Evolutionary conservation across 2,113 vertebrate species (phyloP).

Genomic region (Salvelinus sp.): DNA sequence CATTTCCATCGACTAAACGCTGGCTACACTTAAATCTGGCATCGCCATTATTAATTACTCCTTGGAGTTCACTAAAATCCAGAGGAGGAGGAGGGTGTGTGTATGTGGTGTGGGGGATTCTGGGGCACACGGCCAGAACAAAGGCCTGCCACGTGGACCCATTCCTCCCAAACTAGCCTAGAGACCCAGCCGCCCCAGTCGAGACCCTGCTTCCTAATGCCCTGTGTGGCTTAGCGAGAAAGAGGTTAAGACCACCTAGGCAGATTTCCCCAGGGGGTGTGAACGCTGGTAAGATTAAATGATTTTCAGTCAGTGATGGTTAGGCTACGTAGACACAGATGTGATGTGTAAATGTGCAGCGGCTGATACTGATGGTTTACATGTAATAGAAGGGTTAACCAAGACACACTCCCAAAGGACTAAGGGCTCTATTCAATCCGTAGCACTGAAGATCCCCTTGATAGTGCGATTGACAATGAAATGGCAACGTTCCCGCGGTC

Average conservation of each 20-base stretch:
- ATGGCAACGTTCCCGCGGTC: too few species aligned
- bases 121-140: slow-evolving; percentile 59
- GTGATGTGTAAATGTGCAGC: slow-evolving; percentile 36
- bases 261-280: slow-evolving; percentile 69
- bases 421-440: too few species aligned
- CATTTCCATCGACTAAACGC: slow-evolving; percentile 58
- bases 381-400: too few species aligned
- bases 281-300: slow-evolving; percentile 66
- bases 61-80: slow-evolving; percentile 58
- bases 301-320: slow-evolving; percentile 53
- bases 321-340: background rate
- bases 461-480: too few species aligned
- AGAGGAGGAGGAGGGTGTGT: slow-evolving; percentile 27
- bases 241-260: slow-evolving; percentile 70
- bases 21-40: slow-evolving; percentile 57
- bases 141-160: slow-evolving; percentile 58
- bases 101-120: background rate
- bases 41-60: slow-evolving; percentile 69
- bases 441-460: too few species aligned
- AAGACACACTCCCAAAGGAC: too few species aligned
- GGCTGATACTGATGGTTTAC: slow-evolving; percentile 28
- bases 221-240: slow-evolving; percentile 5
- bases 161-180: slow-evolving; percentile 56
- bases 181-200: slow-evolving; percentile 45
- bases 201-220: slow-evolving; percentile 37